Evolutionary conservation across 35 echinoderm and acorn worm genomes (phyloP).

Genomic region (Stichopus chloronotus): DNA sequence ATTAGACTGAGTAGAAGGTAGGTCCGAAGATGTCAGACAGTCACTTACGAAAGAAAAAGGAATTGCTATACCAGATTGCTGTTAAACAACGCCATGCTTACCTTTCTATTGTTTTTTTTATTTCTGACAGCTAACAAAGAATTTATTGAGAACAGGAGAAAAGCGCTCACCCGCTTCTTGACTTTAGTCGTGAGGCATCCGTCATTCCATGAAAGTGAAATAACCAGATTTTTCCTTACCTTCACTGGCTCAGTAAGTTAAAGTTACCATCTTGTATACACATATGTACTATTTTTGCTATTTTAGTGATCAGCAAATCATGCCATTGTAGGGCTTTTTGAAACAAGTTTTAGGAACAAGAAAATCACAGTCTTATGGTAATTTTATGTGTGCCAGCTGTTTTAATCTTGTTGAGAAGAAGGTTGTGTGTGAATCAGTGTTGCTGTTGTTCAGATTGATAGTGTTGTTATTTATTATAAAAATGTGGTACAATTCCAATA

Average conservation of each 20-base stretch:
- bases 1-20: too few species aligned
- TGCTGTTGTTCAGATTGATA: too few species aligned
- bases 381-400: too few species aligned
- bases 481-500: too few species aligned
- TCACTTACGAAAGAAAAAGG: too few species aligned
- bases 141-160: conserved; percentile 92
- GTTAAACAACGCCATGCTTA: too few species aligned
- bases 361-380: too few species aligned
- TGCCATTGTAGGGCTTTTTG: background rate
- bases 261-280: background rate
- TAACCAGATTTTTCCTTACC: conserved; percentile 84
- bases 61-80: too few species aligned
- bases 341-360: background rate
- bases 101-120: background rate
- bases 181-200: conserved; percentile 97
- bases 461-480: too few species aligned
- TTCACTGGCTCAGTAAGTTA: conserved; percentile 93
- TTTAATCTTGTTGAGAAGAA: too few species aligned
- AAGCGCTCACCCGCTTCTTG: conserved; percentile 78
- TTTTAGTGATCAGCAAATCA: background rate
- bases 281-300: background rate
- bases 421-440: too few species aligned
- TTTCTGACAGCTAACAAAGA: conserved; percentile 81
- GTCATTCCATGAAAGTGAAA: conserved; percentile 83
- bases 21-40: too few species aligned